Evolutionary conservation across 2,797 vertebrate genomes (phyloP).

Genomic region (Harpagifer antarcticus): DNA sequence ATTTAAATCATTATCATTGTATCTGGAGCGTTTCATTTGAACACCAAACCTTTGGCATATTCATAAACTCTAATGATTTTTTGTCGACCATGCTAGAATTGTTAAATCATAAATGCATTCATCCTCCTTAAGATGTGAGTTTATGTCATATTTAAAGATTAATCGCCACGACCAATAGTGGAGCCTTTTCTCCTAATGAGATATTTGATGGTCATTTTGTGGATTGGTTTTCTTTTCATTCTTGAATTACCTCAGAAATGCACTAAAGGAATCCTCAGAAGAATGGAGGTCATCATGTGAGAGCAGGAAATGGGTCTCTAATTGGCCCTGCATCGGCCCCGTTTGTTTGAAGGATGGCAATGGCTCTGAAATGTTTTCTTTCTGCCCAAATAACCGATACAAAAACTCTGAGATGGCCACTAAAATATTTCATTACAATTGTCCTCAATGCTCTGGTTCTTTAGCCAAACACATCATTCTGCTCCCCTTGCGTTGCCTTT

Average conservation of each 20-base stretch:
- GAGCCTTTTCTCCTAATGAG: conserved; percentile 27
- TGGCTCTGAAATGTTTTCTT: conserved; percentile 48
- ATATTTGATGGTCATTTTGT: conserved; percentile 50
- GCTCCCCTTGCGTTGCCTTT: not conserved
- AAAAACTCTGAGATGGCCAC: conserved; percentile 24
- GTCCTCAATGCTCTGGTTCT: not conserved
- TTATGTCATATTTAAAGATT: conserved; percentile 32
- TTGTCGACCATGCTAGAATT: not conserved
- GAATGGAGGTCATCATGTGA: conserved; percentile 42
- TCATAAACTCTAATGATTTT: conserved; percentile 21
- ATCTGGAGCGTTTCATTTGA: not conserved
- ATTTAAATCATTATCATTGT: conserved; percentile 4
- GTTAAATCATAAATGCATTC: conserved; percentile 26
- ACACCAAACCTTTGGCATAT: conserved; percentile 30
- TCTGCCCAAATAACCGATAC: conserved; percentile 55
- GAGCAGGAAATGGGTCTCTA: conserved; percentile 44
- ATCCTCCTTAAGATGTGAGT: conserved; percentile 16
- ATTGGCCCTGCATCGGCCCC: conserved; percentile 48
- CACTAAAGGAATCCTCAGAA: conserved; percentile 20
- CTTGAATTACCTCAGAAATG: conserved; percentile 49
- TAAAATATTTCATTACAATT: conserved; percentile 19
- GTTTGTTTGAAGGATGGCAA: conserved; percentile 65
- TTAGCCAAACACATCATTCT: too few species aligned
- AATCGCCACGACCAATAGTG: conserved; percentile 3
- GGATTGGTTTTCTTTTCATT: conserved; percentile 26